Evolutionary conservation across 2,113 vertebrate genomes (phyloP), one percentile per base, ranked within the genome.

Genomic region (Machaerirhynchus nigripectus): DNA sequence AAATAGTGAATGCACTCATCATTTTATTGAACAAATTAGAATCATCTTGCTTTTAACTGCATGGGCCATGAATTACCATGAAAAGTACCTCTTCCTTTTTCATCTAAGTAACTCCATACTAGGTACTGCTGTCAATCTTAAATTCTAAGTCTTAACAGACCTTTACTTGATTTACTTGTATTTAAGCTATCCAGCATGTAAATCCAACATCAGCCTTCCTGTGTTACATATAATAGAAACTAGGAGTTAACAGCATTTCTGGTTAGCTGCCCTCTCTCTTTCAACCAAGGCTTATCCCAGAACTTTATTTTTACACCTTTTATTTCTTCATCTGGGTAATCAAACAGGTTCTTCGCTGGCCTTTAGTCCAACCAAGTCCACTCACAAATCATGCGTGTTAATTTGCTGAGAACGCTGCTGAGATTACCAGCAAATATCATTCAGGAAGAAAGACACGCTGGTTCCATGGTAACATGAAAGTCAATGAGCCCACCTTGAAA

Each of bases 401-500:
- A 97, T 97, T 97, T 96, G 89, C 64, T 40, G 55, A 91, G 69
- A 92, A 96, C 96, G 49, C 69, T 90, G 93, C 88, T 89, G 93
- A 97, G 96, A 94, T 95, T 87, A 96, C 78, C 94, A 96, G 92
- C 86, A 95, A 97, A 96, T 94, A 96, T 94, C 78, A 90, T n/a
- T 94, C 95, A 90, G 77, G 92, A 97, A 97, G 87, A 78, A 97
- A 97, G 97, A 94, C 89, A 95, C 4, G 15, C 83, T 81, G 96
- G 85, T 83, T 95, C 97, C 96, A 97, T 97, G 94, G 97, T 68
- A 97, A 98, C 97, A 19, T 92, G 94, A 95, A 97, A 97, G 91
- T 95, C 85, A 96, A 96, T 69, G 90, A 97, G 81, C 91, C 94
- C 96, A 98, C 96, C 97, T 97, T 97, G 95, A 97, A 97, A 93